These are phyloP conservation scores for Odontomachus brunneus DNA, from an alignment of 1,140 invertebrate genomes.

Conservation along the genomic window DNA sequence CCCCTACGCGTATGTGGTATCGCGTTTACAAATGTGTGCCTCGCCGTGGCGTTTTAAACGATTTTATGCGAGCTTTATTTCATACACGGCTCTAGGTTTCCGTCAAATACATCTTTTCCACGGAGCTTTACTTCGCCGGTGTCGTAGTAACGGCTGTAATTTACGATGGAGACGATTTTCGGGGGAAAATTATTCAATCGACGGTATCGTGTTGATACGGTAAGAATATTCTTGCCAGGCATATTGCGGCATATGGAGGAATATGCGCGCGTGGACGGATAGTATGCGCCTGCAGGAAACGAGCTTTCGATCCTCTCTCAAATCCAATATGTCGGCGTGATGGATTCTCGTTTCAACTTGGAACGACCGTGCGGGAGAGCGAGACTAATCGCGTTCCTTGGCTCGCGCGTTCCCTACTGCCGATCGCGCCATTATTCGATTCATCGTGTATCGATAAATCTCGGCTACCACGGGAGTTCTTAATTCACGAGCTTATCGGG, in stretches of 20 bases:
- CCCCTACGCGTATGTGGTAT: no score
- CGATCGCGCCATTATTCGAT: constrained; percentile 53
- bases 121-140: neutral
- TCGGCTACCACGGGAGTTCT: constrained; percentile 41
- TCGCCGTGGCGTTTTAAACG: no score
- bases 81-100: neutral
- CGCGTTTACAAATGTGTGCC: no score
- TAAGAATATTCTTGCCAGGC: constrained; percentile 11
- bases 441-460: constrained; percentile 66
- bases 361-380: constrained; percentile 31
- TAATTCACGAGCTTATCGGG: constrained; percentile 37
- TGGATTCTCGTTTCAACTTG: constrained; percentile 58
- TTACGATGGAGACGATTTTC: neutral
- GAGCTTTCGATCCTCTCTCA: constrained; percentile 54
- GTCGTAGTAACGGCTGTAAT: neutral
- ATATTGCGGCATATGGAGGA: neutral
- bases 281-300: constrained; percentile 39
- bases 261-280: constrained; percentile 7
- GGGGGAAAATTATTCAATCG: constrained; percentile 14
- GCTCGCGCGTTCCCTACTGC: neutral
- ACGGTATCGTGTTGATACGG: neutral
- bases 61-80: no score
- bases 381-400: constrained; percentile 59
- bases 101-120: neutral
- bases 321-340: constrained; percentile 63